These are phyloP conservation scores for Ptychadena robeensis DNA, from an alignment of 2,797 vertebrate genomes.

Conservation along the genomic window DNA sequence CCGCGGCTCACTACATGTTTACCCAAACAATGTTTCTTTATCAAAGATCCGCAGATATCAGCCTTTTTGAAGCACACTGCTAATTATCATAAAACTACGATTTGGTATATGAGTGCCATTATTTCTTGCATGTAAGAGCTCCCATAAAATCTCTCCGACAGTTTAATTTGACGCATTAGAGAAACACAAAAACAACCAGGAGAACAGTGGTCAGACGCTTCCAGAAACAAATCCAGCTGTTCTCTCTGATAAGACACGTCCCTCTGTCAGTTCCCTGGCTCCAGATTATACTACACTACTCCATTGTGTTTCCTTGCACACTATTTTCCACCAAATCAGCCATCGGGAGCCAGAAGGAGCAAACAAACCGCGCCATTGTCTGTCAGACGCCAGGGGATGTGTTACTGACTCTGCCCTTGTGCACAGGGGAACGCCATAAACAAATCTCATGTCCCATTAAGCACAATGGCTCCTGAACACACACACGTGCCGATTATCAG, in stretches of 20 bases:
- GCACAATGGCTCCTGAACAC: neutral
- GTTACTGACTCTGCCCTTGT: neutral
- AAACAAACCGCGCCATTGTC: slow-evolving; percentile 47
- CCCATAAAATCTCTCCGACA: neutral
- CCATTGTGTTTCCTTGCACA: slow-evolving; percentile 49
- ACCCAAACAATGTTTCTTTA: too few species aligned
- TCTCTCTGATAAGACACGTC: slow-evolving; percentile 34
- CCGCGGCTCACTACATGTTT: too few species aligned
- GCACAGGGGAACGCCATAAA: neutral
- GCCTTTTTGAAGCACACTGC: neutral
- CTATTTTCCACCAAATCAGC: slow-evolving; percentile 46
- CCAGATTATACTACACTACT: slow-evolving; percentile 30
- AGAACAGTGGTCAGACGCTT: neutral
- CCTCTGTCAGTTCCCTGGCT: slow-evolving; percentile 30
- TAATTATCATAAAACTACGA: neutral
- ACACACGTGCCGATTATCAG: neutral
- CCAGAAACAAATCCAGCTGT: slow-evolving; percentile 11
- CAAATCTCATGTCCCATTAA: neutral
- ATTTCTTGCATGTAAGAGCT: neutral
- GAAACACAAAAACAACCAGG: slow-evolving; percentile 1
- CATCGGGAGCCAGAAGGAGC: slow-evolving; percentile 26
- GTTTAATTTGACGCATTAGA: slow-evolving; percentile 5
- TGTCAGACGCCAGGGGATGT: slow-evolving; percentile 19
- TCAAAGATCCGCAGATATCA: too few species aligned
- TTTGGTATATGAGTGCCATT: neutral